Percentiles rank a stretch among this genome's conserved stretches.
phyloP scores from a whole-genome alignment of 64 coral and sea anemone species.

The Dendrophyllia cribrosa region DNA sequence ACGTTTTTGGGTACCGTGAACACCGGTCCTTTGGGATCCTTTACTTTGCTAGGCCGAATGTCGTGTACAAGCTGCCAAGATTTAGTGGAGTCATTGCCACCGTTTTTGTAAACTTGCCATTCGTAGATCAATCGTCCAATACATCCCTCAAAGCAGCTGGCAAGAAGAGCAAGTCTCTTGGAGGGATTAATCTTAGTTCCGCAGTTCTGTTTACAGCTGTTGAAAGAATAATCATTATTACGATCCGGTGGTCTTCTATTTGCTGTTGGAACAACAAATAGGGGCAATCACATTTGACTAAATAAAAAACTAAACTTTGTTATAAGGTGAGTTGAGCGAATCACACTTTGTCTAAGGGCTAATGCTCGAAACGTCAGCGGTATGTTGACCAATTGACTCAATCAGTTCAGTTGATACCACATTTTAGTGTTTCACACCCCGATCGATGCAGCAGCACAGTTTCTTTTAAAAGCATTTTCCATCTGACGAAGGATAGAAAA shows the following conservation, averaged over 20 bases:
- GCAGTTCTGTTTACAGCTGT: constrained; percentile 59
- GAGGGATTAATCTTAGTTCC: constrained; percentile 19
- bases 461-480: too few relatives aligned
- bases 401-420: too few relatives aligned
- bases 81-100: neutral
- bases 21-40: neutral
- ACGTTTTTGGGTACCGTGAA: constrained; percentile 17
- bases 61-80: neutral
- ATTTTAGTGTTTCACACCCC: too few relatives aligned
- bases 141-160: constrained; percentile 19
- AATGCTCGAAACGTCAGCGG: too few relatives aligned
- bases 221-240: neutral
- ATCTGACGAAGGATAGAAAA: too few relatives aligned
- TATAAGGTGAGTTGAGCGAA: too few relatives aligned
- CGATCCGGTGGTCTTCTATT: neutral
- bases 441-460: too few relatives aligned
- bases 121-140: constrained; percentile 15
- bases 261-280: neutral
- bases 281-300: neutral
- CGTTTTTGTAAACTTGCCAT: constrained; percentile 42
- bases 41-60: neutral
- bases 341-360: too few relatives aligned
- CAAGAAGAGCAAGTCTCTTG: constrained; percentile 25
- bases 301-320: too few relatives aligned
- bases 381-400: too few relatives aligned